Base-by-base conservation (phyloP, 2,113 vertebrate genomes). In the Penelope pileata region DNA sequence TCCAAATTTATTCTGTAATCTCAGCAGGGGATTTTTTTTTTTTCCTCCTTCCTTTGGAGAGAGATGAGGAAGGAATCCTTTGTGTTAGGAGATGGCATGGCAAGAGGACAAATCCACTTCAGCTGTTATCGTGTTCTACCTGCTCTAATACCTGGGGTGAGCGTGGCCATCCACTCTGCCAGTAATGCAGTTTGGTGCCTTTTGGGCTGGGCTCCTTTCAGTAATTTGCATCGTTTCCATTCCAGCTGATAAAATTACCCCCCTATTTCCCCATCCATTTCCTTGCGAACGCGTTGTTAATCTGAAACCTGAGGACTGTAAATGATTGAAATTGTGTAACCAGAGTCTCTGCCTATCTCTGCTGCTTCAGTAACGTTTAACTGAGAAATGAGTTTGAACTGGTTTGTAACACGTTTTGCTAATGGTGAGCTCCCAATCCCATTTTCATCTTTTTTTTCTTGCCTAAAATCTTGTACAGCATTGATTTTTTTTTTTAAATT, bases 241-340 rank as follows among this genome's bases (percentile, higher is more conserved):
- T 69, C 78, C 10, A 53, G 93, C 82, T 96, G 91, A 94, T 93
- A 69, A 76, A 88, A 96, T 96, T 95, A 95, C 91, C 88, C 68
- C 68, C 53, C 74, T 0, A 19, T 72, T 92, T 87, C 79, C 83
- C 84, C 78, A 59, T 90, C 94, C 93, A 94, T 96, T 96, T 96
- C 89, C 94, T 94, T 30, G 38, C 5, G 42, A 85, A 38, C 81
- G 67, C 76, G 14, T 70, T 60, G 81, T 84, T 93, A 93, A 81
- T 77, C 88, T 92, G 93, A 97, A 96, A 96, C 88, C 94, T 32
- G 93, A 97, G 92, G 42, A 67, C 89, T 94, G 58, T 77, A 84
- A 85, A 82, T 83, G 94, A 94, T 91, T 60, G 79, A 91, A 30
- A 83, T 67, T 54, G 69, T 86, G 86, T 90, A 97, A 86, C 95